Evolutionary conservation across 2,888 invertebrate genomes (phyloP).

Genomic region (Mythimna vitellina): DNA sequence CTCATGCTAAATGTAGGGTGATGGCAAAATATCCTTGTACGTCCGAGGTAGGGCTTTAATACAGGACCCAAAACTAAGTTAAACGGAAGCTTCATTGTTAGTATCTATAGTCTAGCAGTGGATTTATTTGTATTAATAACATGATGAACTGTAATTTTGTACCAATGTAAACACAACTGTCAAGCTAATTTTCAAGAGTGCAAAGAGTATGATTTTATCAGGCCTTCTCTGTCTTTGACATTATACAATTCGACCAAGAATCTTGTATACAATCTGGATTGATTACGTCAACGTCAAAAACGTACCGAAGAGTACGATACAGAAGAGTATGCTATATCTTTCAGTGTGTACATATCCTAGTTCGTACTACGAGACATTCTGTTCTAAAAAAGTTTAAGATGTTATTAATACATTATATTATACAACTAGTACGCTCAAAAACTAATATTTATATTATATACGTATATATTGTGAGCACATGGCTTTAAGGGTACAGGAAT

Average conservation of each 20-base stretch:
- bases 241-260: background rate
- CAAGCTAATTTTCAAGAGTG: background rate
- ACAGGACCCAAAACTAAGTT: slow-evolving; percentile 74
- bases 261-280: too few species aligned
- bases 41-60: slow-evolving; percentile 76
- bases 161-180: slow-evolving; percentile 11
- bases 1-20: slow-evolving; percentile 75
- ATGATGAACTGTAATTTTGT: slow-evolving; percentile 30
- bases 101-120: slow-evolving; percentile 38
- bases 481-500: too few species aligned
- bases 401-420: too few species aligned
- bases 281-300: too few species aligned
- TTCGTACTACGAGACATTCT: too few species aligned
- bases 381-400: too few species aligned
- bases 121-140: slow-evolving; percentile 46
- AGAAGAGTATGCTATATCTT: too few species aligned
- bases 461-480: too few species aligned
- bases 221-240: background rate
- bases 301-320: too few species aligned
- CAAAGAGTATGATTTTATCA: slow-evolving; percentile 3
- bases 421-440: too few species aligned
- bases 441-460: too few species aligned
- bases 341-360: too few species aligned
- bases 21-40: slow-evolving; percentile 75
- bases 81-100: slow-evolving; percentile 81